Conservation (phyloP, 2,888 invertebrate species). For the Notocelia uddmanniana region DNA sequence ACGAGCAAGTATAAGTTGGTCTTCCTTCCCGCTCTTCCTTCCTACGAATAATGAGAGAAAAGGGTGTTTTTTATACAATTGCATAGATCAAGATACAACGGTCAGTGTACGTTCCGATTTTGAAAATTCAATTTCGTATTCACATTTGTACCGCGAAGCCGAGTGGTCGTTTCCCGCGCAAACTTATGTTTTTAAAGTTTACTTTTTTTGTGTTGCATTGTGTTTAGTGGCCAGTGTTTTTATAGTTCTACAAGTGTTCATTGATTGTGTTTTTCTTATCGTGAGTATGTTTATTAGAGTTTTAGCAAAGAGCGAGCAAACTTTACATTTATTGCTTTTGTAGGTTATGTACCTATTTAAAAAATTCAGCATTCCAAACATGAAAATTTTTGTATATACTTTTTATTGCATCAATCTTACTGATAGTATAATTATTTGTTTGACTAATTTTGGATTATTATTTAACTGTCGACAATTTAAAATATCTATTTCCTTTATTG, state of each 20-base stretch:
- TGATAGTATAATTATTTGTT: too few species aligned
- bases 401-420: too few species aligned
- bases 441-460: too few species aligned
- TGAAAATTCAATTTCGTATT: constrained; percentile 78
- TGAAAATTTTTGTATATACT: too few species aligned
- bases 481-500: too few species aligned
- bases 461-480: too few species aligned
- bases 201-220: constrained; percentile 47
- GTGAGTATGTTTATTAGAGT: constrained; percentile 22
- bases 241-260: constrained; percentile 16
- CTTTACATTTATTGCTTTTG: constrained; percentile 5
- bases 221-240: constrained; percentile 47
- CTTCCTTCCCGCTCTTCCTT: constrained; percentile 53
- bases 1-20: constrained; percentile 56
- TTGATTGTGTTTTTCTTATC: constrained; percentile 17
- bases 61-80: constrained; percentile 54
- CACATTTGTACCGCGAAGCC: constrained; percentile 67
- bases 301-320: background rate
- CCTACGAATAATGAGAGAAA: constrained; percentile 45
- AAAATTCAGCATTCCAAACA: constrained; percentile 11
- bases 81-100: constrained; percentile 58
- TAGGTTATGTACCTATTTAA: constrained; percentile 2
- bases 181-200: constrained; percentile 56
- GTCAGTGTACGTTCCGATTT: constrained; percentile 68
- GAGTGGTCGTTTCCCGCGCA: constrained; percentile 66